Evolutionary conservation across 2,797 vertebrate species (phyloP), one percentile per base, ranked within the genome.

Genomic region (Esox masquinongy): DNA sequence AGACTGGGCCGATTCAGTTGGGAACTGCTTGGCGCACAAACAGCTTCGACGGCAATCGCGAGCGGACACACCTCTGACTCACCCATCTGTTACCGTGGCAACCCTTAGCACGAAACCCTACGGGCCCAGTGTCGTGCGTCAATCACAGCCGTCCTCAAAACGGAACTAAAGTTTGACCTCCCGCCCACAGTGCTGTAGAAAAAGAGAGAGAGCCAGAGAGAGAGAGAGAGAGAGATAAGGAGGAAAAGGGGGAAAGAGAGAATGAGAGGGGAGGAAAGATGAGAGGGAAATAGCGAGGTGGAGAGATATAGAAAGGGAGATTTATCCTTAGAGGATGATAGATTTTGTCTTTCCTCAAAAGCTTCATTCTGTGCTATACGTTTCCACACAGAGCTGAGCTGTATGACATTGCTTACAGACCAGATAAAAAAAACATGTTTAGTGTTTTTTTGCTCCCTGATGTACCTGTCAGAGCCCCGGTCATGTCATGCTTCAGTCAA

Each of bases 391-490:
- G 39, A 47, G 43, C 39, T 6, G 43, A 47, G 43, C 43, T 43
- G 43, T 43, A 7, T 43, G 2, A 43, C 8, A 43, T 43, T 56
- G 74, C 85, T 85, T 85, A 86, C 76, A 73, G 51, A 74, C 75
- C 84, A 81, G 61, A 77, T 86, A 74, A 29, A 63, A 79, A 80
- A 79, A 76, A 84, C 71, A 61, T 83, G 34, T 74, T 74, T 77
- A 39, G 7, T 14, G 12, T 47, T 12, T 47, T 11, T 75, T 43
- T 86, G 73, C 75, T 77, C 64, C 6, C 74, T 74, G 74, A 77
- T 84, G 77, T 80, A 82, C 79, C 77, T 83, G 77, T 85, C 82
- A 83, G 72, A 78, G 81, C 59, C 68, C 61, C 68, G 47, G 36
- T 8, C 70, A 31, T 53, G 63, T 72, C 22, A 24, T 7, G 19